Conservation (phyloP, 1,140 invertebrate species). For the Eueides isabella region DNA sequence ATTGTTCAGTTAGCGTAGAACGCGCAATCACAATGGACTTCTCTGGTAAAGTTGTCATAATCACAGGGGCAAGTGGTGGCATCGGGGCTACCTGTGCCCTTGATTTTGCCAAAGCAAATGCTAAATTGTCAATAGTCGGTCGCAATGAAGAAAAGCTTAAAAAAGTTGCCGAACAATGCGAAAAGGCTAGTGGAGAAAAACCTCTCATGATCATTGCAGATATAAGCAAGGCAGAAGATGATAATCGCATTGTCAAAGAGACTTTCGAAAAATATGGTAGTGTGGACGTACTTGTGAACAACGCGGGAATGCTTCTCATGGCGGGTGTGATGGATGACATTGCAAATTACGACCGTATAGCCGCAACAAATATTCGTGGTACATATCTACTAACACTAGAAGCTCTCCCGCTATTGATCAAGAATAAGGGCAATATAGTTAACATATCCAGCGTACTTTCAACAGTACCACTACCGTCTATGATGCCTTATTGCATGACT, state of each 20-base stretch:
- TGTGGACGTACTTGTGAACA: conserved; percentile 89
- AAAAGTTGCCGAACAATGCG: conserved; percentile 84
- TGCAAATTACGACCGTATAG: conserved; percentile 87
- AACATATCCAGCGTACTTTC: conserved; percentile 92
- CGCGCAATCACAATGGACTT: conserved; percentile 54
- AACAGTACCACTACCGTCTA: conserved; percentile 82
- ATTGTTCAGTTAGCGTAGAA: conserved; percentile 45
- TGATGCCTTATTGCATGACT: conserved; percentile 89
- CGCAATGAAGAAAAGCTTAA: conserved; percentile 58
- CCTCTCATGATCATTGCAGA: conserved; percentile 84
- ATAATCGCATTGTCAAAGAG: conserved; percentile 83
- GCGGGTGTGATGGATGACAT: conserved; percentile 83
- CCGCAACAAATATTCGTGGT: conserved; percentile 88
- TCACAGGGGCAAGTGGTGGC: conserved; percentile 68
- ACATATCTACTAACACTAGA: conserved; percentile 88
- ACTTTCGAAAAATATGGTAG: conserved; percentile 84
- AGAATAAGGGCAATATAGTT: conserved; percentile 88
- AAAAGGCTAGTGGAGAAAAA: conserved; percentile 53
- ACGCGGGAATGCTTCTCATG: conserved; percentile 87
- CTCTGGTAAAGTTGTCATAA: conserved; percentile 63
- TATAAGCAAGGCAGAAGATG: conserved; percentile 85
- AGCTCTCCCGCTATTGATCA: conserved; percentile 87
- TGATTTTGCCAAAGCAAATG: conserved; percentile 56
- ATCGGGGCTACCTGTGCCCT: conserved; percentile 63
- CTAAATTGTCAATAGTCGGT: conserved; percentile 57